These are phyloP conservation scores for Lacanobia wlatinum DNA, from an alignment of 2,888 invertebrate genomes.

Conservation along the genomic window DNA sequence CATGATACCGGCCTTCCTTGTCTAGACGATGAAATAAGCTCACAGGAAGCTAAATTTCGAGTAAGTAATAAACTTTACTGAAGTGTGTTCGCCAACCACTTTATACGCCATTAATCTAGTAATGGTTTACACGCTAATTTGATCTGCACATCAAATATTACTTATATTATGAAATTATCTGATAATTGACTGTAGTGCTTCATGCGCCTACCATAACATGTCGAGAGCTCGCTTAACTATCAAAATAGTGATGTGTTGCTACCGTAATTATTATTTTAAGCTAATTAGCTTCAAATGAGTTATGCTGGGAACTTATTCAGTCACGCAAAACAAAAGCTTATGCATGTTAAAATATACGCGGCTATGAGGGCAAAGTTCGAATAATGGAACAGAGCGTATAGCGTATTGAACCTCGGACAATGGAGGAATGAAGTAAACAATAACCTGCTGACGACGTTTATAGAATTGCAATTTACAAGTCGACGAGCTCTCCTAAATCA, in stretches of 20 bases:
- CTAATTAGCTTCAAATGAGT: slow-evolving; percentile 31
- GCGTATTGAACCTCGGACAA: slow-evolving; percentile 49
- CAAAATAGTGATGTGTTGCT: slow-evolving; percentile 30
- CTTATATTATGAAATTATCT: slow-evolving; percentile 28
- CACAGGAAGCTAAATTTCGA: slow-evolving; percentile 42
- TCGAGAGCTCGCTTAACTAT: slow-evolving; percentile 20
- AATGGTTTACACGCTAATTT: slow-evolving; percentile 52
- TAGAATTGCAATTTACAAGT: slow-evolving; percentile 44
- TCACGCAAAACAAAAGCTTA: slow-evolving; percentile 36
- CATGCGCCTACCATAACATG: slow-evolving; percentile 7
- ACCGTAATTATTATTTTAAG: slow-evolving; percentile 7
- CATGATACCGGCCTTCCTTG: slow-evolving; percentile 79
- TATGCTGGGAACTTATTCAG: slow-evolving; percentile 15
- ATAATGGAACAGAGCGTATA: slow-evolving; percentile 41
- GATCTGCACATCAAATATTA: slow-evolving; percentile 32
- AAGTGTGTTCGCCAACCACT: slow-evolving; percentile 7
- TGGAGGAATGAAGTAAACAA: slow-evolving; percentile 50
- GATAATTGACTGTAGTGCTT: slow-evolving; percentile 29
- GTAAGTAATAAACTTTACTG: slow-evolving; percentile 39
- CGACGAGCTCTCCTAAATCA: slow-evolving; percentile 41
- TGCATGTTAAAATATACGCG: slow-evolving; percentile 38
- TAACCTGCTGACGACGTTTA: slow-evolving; percentile 49
- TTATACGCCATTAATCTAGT: slow-evolving; percentile 50
- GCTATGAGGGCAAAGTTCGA: slow-evolving; percentile 53
- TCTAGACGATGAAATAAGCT: slow-evolving; percentile 80